Evolutionary conservation across 2,113 vertebrate genomes (phyloP).

Genomic region (Lichenostomus cassidix): DNA sequence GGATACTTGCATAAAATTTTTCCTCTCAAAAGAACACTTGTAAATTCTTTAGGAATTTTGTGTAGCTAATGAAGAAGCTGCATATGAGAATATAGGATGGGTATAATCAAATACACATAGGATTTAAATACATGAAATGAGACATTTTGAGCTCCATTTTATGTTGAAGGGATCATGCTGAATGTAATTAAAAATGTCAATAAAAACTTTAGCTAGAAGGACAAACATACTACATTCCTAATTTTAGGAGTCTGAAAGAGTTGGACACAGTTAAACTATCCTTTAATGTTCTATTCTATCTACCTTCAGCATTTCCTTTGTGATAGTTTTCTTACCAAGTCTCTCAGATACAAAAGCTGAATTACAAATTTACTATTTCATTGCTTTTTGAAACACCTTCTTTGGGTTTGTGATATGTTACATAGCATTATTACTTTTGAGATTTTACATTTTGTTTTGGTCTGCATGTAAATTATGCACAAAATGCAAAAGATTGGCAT

Average conservation of each 20-base stretch:
- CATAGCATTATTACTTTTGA: not conserved
- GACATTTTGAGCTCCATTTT: not conserved
- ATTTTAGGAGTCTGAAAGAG: not conserved
- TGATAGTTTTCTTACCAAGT: not conserved
- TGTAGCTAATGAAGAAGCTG: not conserved
- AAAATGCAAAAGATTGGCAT: not conserved
- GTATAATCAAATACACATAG: not conserved
- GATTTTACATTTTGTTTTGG: not conserved
- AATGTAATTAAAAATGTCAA: not conserved
- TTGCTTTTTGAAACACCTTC: not conserved
- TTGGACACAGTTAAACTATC: not conserved
- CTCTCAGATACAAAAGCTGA: not conserved
- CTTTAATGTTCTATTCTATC: not conserved
- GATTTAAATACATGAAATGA: not conserved
- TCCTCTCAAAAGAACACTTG: not conserved
- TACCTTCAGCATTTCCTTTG: not conserved
- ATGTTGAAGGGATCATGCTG: not conserved
- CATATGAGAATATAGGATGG: not conserved
- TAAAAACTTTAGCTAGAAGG: not conserved
- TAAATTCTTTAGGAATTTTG: not conserved
- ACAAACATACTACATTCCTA: not conserved
- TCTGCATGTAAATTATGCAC: not conserved
- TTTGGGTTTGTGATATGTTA: not conserved
- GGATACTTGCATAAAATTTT: not conserved
- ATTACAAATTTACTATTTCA: not conserved